Base-by-base conservation (phyloP, 2,888 invertebrate species). In the Agrotis clavis region DNA sequence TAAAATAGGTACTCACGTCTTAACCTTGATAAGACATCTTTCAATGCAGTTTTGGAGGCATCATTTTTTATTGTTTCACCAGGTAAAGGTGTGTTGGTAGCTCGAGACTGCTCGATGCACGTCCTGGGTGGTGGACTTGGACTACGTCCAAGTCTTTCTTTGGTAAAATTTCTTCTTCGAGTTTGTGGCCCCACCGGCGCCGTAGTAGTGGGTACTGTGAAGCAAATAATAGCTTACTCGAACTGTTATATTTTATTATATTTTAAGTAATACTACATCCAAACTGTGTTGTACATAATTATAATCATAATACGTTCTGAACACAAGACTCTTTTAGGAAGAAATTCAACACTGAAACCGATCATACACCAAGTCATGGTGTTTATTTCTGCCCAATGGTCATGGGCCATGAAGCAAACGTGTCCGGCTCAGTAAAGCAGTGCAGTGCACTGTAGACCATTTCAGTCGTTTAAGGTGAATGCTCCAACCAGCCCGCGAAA, bases 101-200 rank as follows among this genome's bases (percentile, higher is more conserved):
- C 94, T 18, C 94, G 91, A 35, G 86, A 88, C 77, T 92, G 92
- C 74, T 94, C 94, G 3, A 75, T 83, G 3, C 77, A 65, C 18
- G 85, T 71, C 47, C 90, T 87, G 0, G 68, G 70, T 25, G 90
- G 88, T 41, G 95, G 94, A 81, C 95, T 95, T 0, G 96, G 96
- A 83, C 96, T 96, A n/a, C 96, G 93, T 16, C 96, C 96, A 21
- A 96, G 90, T 2, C 94, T 41, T 41, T 41, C 41, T 41, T 41
- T 41, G 2, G 11, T 41, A 41, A 2, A 11, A 41, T 11, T 41
- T 41, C 41, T 90, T 57, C 94, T 92, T 25, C 94, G 92, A 51
- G 88, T 82, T 71, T 86, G 87, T 5, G 89, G 79, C 71, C 89
- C 90, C 5, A 41, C 41, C 41, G 41, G 41, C 41, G 71, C 75